Evolutionary conservation across 2,113 vertebrate genomes (phyloP), one percentile per base, ranked within the genome.

Genomic region (Pao palembangensis): DNA sequence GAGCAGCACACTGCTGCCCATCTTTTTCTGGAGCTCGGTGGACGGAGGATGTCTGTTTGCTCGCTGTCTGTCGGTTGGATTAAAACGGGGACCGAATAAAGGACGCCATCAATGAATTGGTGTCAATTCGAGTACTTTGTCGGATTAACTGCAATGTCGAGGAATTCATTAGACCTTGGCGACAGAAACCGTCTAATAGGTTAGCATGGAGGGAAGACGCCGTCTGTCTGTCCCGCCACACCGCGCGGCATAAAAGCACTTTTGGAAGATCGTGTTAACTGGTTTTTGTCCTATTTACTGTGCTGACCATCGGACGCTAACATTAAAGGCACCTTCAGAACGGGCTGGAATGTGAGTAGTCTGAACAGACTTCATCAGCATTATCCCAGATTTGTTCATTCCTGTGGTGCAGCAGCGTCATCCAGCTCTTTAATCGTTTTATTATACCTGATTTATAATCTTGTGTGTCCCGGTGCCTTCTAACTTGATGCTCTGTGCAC

Each of bases 1-100:
- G 92, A 91, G 91, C 84, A 77, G 67, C 78, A 79, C 79, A 71
- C 81, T 69, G 69, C 64, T 69, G 50, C 60, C 67, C 78, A 71
- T 69, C 82, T 56, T 51, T 21, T 44, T 42, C 54, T 38, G 58
- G 59, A 75, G 55, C 63, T 18, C 66, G 49, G 55, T 61, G 46
- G 58, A 66, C 41, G 47, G 44, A 63, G 75, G 70, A 70, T 75
- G 71, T 80, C 55, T 75, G 44, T 58, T 56, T 44, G 54, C 57
- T 71, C 58, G 73, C 54, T 55, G 58, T 58, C 58, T 53, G 12
- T 53, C 47, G 3, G n/a, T 66, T 51, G 58, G 44, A 76, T 52
- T 28, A 20, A 41, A 58, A 52, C 59, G 43, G 48, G 6, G 43
- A n/a, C 15, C n/a, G 6, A 8, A 41, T 3, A 16, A 12, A 17